Base-by-base conservation (phyloP, 2,888 invertebrate species). In the Ennomos erosarius region DNA sequence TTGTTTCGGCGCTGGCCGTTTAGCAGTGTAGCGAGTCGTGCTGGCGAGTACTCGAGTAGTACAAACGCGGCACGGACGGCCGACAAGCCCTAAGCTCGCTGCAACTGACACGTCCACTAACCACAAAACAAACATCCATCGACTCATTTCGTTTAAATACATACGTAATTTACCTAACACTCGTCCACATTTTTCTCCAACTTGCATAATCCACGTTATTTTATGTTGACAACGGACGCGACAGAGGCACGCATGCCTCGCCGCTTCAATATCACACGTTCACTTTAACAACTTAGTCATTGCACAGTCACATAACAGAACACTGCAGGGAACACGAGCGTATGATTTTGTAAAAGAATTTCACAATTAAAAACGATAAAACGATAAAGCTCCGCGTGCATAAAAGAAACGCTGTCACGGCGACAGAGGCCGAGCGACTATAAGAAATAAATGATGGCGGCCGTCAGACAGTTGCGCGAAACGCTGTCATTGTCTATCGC, bases 371-470 rank as follows among this genome's bases (percentile, higher is more conserved):
- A 87, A 87, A 84, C 83, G 82, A 74, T 73, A 85, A 87, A 87
- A 84, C 83, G 82, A 74, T 73, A 78, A 80, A 81, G 81, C 82
- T 84, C 78, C 74, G 79, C 84, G 76, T 75, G 71, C 74, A 69
- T 73, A 72, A 79, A 78, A 81, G 82, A 79, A 79, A 82, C 87
- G 83, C 86, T 89, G 90, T 90, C 88, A 88, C 88, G 82, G 81
- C 85, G 85, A 79, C 84, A 80, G 84, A 79, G 83, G 79, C 71
- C 85, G 88, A 82, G 74, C 84, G 50, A 88, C 88, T 87, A 78
- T 83, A 90, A 87, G 87, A 85, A 88, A 84, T 87, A 85, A 89
- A 90, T 90, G 90, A 90, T 90, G 90, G 90, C 91, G 86, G 89
- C 78, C 71, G 71, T 74, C 71, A 59, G 83, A 78, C 26, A 26